These are phyloP conservation scores for Eulithis testata DNA, from an alignment of 2,888 invertebrate species.

Conservation along the genomic window DNA sequence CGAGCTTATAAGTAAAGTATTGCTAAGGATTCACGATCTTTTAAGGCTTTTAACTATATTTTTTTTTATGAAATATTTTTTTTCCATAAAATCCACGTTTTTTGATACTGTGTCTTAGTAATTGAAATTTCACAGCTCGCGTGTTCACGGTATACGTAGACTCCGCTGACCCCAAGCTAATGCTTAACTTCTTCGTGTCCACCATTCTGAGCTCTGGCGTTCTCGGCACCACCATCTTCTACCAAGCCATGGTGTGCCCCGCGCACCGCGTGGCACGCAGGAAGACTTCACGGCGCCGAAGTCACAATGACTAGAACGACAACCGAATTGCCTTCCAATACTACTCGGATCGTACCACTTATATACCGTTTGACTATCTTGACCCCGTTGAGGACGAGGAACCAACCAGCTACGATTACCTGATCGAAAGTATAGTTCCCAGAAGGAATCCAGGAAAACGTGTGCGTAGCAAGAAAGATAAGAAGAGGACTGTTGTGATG, in stretches of 20 bases:
- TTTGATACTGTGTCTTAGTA: neutral
- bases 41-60: no score
- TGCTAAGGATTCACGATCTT: no score
- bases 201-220: conserved; percentile 88
- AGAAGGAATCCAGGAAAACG: conserved; percentile 29
- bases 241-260: conserved; percentile 62
- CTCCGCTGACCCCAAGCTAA: conserved; percentile 89
- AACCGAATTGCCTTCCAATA: conserved; percentile 52
- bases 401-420: conserved; percentile 6
- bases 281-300: conserved; percentile 32
- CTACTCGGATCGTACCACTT: conserved; percentile 41
- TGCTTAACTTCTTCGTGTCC: conserved; percentile 90
- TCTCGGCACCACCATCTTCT: conserved; percentile 88
- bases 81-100: no score
- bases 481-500: conserved; percentile 38
- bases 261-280: conserved; percentile 33
- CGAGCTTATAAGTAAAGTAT: no score
- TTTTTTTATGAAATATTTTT: no score
- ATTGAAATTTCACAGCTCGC: conserved; percentile 85
- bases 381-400: conserved; percentile 17
- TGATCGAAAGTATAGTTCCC: conserved; percentile 16
- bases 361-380: conserved; percentile 37
- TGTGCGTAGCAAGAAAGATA: conserved; percentile 32
- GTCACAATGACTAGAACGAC: conserved; percentile 50
- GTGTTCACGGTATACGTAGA: conserved; percentile 92